Conservation (phyloP, 2,888 invertebrate species). For the Dioctria rufipes region DNA sequence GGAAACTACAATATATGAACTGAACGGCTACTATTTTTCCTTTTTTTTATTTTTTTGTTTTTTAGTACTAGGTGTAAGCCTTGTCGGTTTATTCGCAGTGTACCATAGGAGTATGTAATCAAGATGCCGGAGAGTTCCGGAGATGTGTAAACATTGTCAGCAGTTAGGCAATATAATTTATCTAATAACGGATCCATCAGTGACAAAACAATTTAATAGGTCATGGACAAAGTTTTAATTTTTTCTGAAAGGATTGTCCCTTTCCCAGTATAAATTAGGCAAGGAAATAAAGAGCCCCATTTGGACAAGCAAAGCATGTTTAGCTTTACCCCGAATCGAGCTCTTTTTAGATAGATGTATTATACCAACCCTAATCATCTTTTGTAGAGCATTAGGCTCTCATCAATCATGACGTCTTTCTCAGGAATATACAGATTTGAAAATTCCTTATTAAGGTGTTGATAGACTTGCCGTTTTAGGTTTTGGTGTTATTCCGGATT, state of each 20-base stretch:
- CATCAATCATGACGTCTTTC: slow-evolving; percentile 58
- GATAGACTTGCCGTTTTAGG: slow-evolving; percentile 56
- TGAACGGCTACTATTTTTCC: too few relatives aligned
- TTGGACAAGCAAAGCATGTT: not conserved
- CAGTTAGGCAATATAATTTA: not conserved
- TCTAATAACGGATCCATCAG: not conserved
- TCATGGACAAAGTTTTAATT: not conserved
- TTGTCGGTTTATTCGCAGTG: slow-evolving; percentile 1
- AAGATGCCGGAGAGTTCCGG: not conserved
- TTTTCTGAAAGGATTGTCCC: not conserved
- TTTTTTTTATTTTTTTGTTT: too few relatives aligned
- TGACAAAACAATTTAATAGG: not conserved
- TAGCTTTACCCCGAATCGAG: not conserved
- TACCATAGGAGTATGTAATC: not conserved
- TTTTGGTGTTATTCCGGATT: slow-evolving; percentile 49
- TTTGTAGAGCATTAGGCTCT: slow-evolving; percentile 60
- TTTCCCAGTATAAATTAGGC: not conserved
- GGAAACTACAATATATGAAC: too few relatives aligned
- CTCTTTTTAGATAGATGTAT: not conserved
- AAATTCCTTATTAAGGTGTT: slow-evolving; percentile 38
- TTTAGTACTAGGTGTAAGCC: too few relatives aligned
- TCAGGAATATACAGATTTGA: slow-evolving; percentile 51
- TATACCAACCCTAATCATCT: slow-evolving; percentile 56
- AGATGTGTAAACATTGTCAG: not conserved
- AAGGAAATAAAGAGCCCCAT: not conserved